Evolutionary conservation across 2,113 vertebrate genomes (phyloP).

Genomic region (Ochotona curzoniae): DNA sequence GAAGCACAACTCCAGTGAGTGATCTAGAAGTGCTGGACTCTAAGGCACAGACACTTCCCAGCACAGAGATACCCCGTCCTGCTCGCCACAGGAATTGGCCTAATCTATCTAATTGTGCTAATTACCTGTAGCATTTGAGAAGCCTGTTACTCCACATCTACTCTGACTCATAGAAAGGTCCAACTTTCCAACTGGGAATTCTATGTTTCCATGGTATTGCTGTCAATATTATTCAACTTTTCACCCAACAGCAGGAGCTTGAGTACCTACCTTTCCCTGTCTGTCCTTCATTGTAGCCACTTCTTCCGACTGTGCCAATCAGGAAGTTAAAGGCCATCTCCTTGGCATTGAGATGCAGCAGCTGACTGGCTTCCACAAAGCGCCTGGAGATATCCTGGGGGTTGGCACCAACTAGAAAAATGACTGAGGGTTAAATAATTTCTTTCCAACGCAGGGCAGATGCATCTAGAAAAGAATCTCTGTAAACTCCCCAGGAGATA

Average conservation of each 20-base stretch:
- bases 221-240: neutral
- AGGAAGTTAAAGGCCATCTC: constrained; percentile 69
- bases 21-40: neutral
- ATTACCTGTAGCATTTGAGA: neutral
- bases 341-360: constrained; percentile 71
- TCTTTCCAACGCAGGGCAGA: neutral
- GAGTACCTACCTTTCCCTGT: constrained; percentile 58
- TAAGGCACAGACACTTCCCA: neutral
- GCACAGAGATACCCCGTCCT: neutral
- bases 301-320: constrained; percentile 21
- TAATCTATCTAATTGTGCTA: neutral
- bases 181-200: neutral
- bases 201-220: neutral
- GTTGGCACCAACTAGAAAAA: constrained; percentile 65
- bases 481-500: neutral
- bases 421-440: neutral
- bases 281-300: rapidly evolving
- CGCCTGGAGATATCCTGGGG: constrained; percentile 69
- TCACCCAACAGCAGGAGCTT: neutral
- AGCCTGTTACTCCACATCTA: neutral
- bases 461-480: neutral
- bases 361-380: constrained; percentile 76
- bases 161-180: neutral
- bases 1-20: neutral
- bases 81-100: neutral